Percentiles rank a stretch among this genome's conserved stretches.
phyloP scores from a whole-genome alignment of 2,888 invertebrate species.

The Liopterus haemorrhoidalis region DNA sequence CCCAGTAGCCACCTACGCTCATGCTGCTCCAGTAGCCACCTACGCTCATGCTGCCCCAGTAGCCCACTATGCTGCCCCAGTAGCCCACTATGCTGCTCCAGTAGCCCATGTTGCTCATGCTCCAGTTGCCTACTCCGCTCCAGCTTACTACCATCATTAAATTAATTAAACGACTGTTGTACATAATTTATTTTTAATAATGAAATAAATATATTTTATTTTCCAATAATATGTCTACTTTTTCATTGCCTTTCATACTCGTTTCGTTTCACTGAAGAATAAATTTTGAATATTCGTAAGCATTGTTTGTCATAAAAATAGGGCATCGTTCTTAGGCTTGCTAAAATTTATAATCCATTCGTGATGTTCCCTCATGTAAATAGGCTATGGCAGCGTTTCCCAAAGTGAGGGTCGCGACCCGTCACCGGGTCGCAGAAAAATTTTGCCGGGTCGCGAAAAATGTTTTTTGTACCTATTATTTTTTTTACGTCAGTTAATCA shows the following conservation, averaged over 20 bases:
- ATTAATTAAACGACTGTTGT: conserved; percentile 3
- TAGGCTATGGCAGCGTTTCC: too few relatives aligned
- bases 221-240: not conserved
- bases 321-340: too few relatives aligned
- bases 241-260: not conserved
- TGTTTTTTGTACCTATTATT: too few relatives aligned
- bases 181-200: conserved; percentile 7
- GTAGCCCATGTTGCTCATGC: conserved; percentile 4
- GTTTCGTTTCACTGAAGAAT: not conserved
- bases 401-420: too few relatives aligned
- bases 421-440: too few relatives aligned
- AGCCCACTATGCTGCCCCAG: conserved; percentile 27
- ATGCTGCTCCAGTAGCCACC: conserved; percentile 18
- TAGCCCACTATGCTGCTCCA: conserved; percentile 8
- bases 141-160: conserved; percentile 8
- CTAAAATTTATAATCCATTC: too few relatives aligned
- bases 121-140: conserved; percentile 10
- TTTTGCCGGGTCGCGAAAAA: too few relatives aligned
- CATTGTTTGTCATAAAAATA: too few relatives aligned
- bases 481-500: too few relatives aligned
- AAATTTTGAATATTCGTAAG: not conserved
- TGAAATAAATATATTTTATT: not conserved
- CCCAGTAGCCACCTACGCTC: conserved; percentile 31
- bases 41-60: conserved; percentile 32
- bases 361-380: too few relatives aligned